phyloP scores from a whole-genome alignment of 2,888 invertebrate species.

The Catocala nupta region DNA sequence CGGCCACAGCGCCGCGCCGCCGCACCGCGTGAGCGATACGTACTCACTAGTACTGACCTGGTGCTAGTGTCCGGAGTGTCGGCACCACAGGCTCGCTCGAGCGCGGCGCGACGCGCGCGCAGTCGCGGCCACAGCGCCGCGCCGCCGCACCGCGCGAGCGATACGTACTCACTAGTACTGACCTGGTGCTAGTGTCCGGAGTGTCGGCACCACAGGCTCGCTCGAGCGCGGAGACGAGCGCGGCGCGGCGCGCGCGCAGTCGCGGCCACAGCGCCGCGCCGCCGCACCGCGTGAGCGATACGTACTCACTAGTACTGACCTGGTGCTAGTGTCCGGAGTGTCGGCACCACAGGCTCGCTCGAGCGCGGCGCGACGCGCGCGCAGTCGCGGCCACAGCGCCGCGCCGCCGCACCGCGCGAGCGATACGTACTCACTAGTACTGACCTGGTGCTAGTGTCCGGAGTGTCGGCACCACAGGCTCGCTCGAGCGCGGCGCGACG shows the following conservation, averaged over 20 bases:
- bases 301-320: slow-evolving; percentile 56
- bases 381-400: slow-evolving; percentile 65
- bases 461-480: slow-evolving; percentile 22
- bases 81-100: slow-evolving; percentile 44
- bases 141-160: slow-evolving; percentile 61
- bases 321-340: slow-evolving; percentile 25
- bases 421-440: slow-evolving; percentile 55
- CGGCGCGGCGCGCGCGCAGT: slow-evolving; percentile 62
- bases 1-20: slow-evolving; percentile 66
- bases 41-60: slow-evolving; percentile 57
- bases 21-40: slow-evolving; percentile 56
- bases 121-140: slow-evolving; percentile 66
- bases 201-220: slow-evolving; percentile 25
- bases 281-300: slow-evolving; percentile 58
- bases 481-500: slow-evolving; percentile 62
- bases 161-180: slow-evolving; percentile 53
- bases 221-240: slow-evolving; percentile 55
- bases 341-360: slow-evolving; percentile 35
- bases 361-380: slow-evolving; percentile 62
- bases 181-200: slow-evolving; percentile 39
- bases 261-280: slow-evolving; percentile 66
- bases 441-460: slow-evolving; percentile 40
- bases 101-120: slow-evolving; percentile 60
- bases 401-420: slow-evolving; percentile 62
- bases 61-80: slow-evolving; percentile 22